Evolutionary conservation across 2,113 vertebrate genomes (phyloP), one percentile per base, ranked within the genome.

Genomic region (Lagopus muta): DNA sequence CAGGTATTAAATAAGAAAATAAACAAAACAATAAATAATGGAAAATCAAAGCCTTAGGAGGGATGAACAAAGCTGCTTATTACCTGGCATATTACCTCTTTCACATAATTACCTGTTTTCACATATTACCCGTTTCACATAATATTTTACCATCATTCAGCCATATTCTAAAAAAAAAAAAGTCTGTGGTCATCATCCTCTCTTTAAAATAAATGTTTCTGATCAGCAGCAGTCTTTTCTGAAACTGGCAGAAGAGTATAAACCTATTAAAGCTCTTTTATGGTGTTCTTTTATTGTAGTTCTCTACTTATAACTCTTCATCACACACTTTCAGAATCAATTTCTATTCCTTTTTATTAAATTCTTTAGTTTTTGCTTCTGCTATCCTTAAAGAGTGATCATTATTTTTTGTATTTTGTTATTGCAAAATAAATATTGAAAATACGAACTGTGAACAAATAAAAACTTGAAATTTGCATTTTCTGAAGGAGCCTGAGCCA

Each of bases 201-300:
- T 82, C 47, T 86, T 90, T 78, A 82, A 89, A 96, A 90, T 34
- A 88, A 89, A 88, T 78, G 43, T 32, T 86, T 84, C 91, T 96
- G 93, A 97, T 92, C 76, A 92, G 17, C 24, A 82, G 28, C n/a
- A 95, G 58, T 64, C 50, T 93, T 91, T 93, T 76, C 84, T 88
- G 77, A 93, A 96, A 92, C 2, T 72, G 79, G 40, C 64, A 89
- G 89, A 91, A 95, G 88, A 36, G 32, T 72, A 80, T 78, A 73
- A 89, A 24, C 62, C 66, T 90, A 52, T 94, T 94, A 96, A 82
- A 71, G 34, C 20, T 81, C n/a, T 92, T 95, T 76, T 95, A 92
- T 86, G 70, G 81, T 82, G 83, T 38, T 38, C 38, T 96, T 91
- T 52, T 42, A 40, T 73, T 85, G 20, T 72, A 92, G 88, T 90